Evolutionary conservation across 2,888 invertebrate species (phyloP).

Genomic region (Patella pellucida): DNA sequence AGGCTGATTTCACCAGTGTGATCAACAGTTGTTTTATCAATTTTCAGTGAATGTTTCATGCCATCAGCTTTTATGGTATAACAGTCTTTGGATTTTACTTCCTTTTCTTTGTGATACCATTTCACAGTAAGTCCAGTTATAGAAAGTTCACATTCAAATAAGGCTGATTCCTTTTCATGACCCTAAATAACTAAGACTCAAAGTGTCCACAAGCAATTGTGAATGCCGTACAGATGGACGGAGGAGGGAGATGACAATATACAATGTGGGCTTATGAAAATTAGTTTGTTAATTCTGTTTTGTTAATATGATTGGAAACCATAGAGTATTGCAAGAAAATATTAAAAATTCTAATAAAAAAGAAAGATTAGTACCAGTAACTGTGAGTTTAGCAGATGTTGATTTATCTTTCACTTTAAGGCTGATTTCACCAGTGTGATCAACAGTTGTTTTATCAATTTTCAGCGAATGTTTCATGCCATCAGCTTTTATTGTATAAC

Average conservation of each 20-base stretch:
- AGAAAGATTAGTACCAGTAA: constrained; percentile 44
- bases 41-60: constrained; percentile 50
- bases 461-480: constrained; percentile 47
- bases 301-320: no score
- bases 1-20: constrained; percentile 59
- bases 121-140: constrained; percentile 95
- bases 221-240: no score
- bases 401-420: constrained; percentile 46
- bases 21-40: constrained; percentile 52
- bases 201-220: no score
- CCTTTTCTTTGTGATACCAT: constrained; percentile 85
- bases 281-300: no score
- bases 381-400: constrained; percentile 50
- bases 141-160: constrained; percentile 90
- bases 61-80: constrained; percentile 86
- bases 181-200: no score
- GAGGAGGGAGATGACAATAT: no score
- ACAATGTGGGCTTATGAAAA: no score
- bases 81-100: constrained; percentile 85
- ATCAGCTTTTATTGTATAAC: constrained; percentile 79
- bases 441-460: constrained; percentile 45
- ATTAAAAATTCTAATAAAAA: no score
- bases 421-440: constrained; percentile 60
- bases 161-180: constrained; percentile 74
- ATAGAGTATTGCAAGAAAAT: no score